These are phyloP conservation scores for Ascidia mentula DNA, from an alignment of 23 tunicate genomes.

Conservation along the genomic window DNA sequence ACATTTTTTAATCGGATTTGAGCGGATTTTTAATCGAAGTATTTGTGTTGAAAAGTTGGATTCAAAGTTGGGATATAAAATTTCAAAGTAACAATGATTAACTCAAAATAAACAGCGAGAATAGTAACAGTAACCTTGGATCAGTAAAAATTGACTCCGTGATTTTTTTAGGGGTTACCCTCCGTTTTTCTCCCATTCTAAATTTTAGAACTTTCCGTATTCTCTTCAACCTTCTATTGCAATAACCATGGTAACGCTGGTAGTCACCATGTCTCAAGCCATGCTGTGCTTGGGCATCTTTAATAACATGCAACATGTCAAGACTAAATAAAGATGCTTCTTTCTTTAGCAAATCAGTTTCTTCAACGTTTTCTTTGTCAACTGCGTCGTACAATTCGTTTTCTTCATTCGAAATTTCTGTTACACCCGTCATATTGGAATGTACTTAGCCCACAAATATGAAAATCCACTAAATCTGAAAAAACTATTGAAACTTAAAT, in stretches of 20 bases:
- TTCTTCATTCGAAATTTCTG: neutral
- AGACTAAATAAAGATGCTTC: constrained; percentile 43
- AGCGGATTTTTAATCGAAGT: too few relatives aligned
- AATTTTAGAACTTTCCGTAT: constrained; percentile 79
- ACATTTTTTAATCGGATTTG: too few relatives aligned
- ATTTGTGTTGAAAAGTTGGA: too few relatives aligned
- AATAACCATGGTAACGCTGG: constrained; percentile 88
- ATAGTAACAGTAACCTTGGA: constrained; percentile 65
- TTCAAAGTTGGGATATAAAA: too few relatives aligned
- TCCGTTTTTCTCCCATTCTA: constrained; percentile 79
- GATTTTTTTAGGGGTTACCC: constrained; percentile 65
- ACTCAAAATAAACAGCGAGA: too few relatives aligned
- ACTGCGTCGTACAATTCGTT: constrained; percentile 1
- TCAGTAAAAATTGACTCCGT: constrained; percentile 64
- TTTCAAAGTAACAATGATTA: too few relatives aligned
- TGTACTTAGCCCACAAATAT: too few relatives aligned
- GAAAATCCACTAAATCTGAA: too few relatives aligned
- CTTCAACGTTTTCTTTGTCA: neutral
- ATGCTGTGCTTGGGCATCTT: constrained; percentile 89
- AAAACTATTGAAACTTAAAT: too few relatives aligned
- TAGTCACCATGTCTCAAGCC: constrained; percentile 94
- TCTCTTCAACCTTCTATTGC: constrained; percentile 75
- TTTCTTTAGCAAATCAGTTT: neutral
- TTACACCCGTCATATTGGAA: neutral
- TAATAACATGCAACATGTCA: constrained; percentile 76